Base-by-base conservation (phyloP, 2,888 invertebrate genomes). In the Dasypolia templi region DNA sequence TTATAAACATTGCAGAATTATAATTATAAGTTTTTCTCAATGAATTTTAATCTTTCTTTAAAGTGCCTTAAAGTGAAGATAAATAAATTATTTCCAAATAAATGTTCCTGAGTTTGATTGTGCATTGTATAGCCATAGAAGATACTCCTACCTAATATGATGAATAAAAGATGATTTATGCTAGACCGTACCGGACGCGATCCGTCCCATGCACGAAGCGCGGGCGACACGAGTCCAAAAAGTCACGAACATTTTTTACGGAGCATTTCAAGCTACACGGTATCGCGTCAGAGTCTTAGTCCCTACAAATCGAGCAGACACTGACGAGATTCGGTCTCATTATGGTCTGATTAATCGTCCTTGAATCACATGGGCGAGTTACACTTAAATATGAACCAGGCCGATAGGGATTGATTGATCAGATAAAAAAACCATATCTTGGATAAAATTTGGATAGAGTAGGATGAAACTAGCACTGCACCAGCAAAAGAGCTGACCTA, bases 1-100 rank as follows among this genome's bases (percentile, higher is more conserved):
- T 84, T 81, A 78, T 83, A 83, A 83, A 81, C 81, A 79, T 82
- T 86, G 77, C 82, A 84, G 79, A 86, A 81, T 77, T 84, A 64
- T 77, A 80, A 63, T 66, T 85, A 71, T 86, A 84, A 85, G 85
- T 72, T 84, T 81, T 86, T 86, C 75, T 82, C n/a, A n/a, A 84
- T 81, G 64, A 86, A 77, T 80, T 69, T 68, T 80, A 84, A 82
- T 77, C 74, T 84, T 81, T 86, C 84, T 83, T 78, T 81, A 86
- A 82, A 86, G 86, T 86, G 86, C 85, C 86, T 86, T 86, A 86
- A 79, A 75, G 75, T 86, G 83, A 75, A 79, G 75, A 86, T 80
- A 66, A 86, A 86, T 86, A 86, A 86, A 86, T 86, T 86, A 86
- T 86, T 86, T 80, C 76, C 72, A 77, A 82, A 53, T 63, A 75